Evolutionary conservation across 2,888 invertebrate genomes (phyloP).

Genomic region (Caenorhabditis uteleia): DNA sequence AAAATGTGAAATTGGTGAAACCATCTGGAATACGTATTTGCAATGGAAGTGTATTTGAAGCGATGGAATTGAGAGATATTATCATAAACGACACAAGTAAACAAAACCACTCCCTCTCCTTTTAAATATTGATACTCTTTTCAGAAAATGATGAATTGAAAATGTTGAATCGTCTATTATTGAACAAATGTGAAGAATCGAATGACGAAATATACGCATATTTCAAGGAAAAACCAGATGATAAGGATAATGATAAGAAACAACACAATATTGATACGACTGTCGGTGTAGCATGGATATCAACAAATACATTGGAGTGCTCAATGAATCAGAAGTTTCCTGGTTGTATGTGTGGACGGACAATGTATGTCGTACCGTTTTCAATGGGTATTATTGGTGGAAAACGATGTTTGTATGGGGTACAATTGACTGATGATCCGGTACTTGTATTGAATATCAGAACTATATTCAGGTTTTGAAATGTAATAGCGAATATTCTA

Average conservation of each 20-base stretch:
- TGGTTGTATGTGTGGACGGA: conserved; percentile 77
- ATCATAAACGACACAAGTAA: conserved; percentile 16
- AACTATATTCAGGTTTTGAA: conserved; percentile 82
- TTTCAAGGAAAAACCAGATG: background rate
- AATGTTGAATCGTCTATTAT: conserved; percentile 12
- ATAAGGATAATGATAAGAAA: too few relatives aligned
- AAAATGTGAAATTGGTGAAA: conserved; percentile 23
- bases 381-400: conserved; percentile 97
- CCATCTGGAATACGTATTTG: conserved; percentile 41
- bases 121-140: background rate
- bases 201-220: conserved; percentile 18
- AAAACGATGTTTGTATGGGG: conserved; percentile 89
- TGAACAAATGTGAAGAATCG: conserved; percentile 1
- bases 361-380: conserved; percentile 96
- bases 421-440: conserved; percentile 87
- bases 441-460: conserved; percentile 88
- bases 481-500: background rate
- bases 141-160: conserved; percentile 9
- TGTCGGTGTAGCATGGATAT: background rate
- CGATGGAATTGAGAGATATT: conserved; percentile 21
- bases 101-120: too few relatives aligned
- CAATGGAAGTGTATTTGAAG: conserved; percentile 45
- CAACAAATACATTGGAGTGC: conserved; percentile 5
- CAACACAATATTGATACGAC: too few relatives aligned
- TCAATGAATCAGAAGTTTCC: conserved; percentile 79